Conservation (phyloP, 2,113 vertebrate species). For the Gallinago paraguaiae region DNA sequence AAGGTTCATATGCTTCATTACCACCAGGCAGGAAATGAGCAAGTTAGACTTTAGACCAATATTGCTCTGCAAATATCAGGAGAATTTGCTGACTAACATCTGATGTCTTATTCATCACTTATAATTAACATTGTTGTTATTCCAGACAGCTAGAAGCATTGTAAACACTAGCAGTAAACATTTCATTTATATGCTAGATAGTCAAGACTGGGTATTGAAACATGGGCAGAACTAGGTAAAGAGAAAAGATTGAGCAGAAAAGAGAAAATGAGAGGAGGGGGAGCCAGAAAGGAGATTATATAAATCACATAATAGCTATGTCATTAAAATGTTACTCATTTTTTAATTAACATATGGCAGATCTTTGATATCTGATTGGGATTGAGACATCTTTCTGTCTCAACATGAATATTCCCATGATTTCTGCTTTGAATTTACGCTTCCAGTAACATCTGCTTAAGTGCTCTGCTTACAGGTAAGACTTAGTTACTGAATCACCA, state of each 20-base stretch:
- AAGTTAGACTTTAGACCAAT: slow-evolving; percentile 22
- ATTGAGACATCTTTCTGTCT: background rate
- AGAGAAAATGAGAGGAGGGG: background rate
- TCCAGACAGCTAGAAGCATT: background rate
- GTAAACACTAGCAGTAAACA: slow-evolving; percentile 15
- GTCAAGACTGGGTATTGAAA: background rate
- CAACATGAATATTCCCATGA: background rate
- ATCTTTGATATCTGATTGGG: background rate
- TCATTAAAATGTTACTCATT: background rate
- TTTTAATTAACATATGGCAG: background rate
- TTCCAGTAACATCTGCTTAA: background rate
- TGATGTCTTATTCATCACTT: slow-evolving; percentile 33
- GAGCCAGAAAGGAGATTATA: background rate
- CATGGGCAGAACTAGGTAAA: background rate
- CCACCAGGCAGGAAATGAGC: slow-evolving; percentile 53
- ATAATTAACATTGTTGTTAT: background rate
- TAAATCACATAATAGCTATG: background rate
- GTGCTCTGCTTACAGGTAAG: background rate
- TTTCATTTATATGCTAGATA: background rate
- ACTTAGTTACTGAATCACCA: background rate
- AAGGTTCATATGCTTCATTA: slow-evolving; percentile 49
- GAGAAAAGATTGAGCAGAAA: background rate
- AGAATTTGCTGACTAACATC: slow-evolving; percentile 56
- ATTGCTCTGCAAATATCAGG: slow-evolving; percentile 1
- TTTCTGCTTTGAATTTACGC: background rate